phyloP scores from a whole-genome alignment of 2,888 invertebrate genomes.

The Ochropleura plecta region DNA sequence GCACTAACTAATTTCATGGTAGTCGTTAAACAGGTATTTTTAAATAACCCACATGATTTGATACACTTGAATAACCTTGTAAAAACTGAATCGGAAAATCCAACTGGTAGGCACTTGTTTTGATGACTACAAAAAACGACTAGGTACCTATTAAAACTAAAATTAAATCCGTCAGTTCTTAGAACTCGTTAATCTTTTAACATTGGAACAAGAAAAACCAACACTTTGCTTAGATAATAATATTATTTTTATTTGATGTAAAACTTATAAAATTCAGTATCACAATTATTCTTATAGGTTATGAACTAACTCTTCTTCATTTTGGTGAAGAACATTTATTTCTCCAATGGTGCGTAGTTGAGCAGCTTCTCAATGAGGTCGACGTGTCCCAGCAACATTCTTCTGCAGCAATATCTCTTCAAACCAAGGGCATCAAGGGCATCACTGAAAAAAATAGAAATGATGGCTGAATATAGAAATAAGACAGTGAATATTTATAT shows the following conservation, averaged over 20 bases:
- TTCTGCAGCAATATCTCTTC: constrained; percentile 98
- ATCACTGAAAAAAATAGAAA: constrained; percentile 92
- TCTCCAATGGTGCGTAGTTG: constrained; percentile 99
- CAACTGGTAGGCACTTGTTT: not conserved
- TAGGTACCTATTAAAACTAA: not conserved
- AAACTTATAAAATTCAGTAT: constrained; percentile 54
- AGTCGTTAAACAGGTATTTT: not conserved
- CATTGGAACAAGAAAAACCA: not conserved
- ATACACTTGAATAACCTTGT: not conserved
- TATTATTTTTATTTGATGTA: constrained; percentile 30
- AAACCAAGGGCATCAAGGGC: constrained; percentile 99
- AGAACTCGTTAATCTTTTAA: not conserved
- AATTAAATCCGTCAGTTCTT: not conserved
- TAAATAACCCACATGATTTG: not conserved
- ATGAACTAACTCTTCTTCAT: constrained; percentile 27
- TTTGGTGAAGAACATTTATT: constrained; percentile 87
- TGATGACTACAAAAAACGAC: not conserved
- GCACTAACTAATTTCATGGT: not conserved
- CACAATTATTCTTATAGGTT: constrained; percentile 51
- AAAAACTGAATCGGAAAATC: not conserved
- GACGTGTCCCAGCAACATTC: constrained; percentile 99
- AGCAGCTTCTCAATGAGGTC: constrained; percentile 99
- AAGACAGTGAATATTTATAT: not conserved
- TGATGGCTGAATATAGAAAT: not conserved
- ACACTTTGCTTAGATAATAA: not conserved